Evolutionary conservation across 2,113 vertebrate species (phyloP).

Genomic region (Sinocyclocheilus grahami): DNA sequence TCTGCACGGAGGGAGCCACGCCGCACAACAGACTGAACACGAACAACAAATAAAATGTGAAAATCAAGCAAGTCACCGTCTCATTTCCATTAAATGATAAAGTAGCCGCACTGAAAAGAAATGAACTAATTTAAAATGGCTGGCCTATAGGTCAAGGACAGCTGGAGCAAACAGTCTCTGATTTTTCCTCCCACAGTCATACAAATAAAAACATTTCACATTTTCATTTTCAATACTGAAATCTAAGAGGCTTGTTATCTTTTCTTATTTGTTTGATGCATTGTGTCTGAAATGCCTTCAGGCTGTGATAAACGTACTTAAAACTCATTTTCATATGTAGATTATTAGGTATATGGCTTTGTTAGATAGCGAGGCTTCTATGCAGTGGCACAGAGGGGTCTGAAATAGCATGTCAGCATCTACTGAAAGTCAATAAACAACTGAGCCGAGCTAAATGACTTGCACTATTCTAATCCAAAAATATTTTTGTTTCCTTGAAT

Average conservation of each 20-base stretch:
- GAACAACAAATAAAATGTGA: conserved; percentile 61
- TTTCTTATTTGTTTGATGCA: conserved; percentile 62
- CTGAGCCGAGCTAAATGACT: conserved; percentile 33
- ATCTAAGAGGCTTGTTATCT: conserved; percentile 57
- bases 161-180: conserved; percentile 51
- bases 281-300: conserved; percentile 58
- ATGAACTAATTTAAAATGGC: conserved; percentile 61
- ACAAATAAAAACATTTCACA: conserved; percentile 55
- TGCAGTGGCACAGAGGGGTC: conserved; percentile 34
- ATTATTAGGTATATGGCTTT: conserved; percentile 53
- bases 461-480: conserved; percentile 31
- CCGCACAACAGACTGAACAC: conserved; percentile 50
- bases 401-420: conserved; percentile 47
- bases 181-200: conserved; percentile 55
- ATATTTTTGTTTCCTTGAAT: conserved; percentile 25
- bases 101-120: conserved; percentile 53
- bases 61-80: conserved; percentile 58
- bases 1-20: conserved; percentile 11
- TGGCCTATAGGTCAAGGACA: conserved; percentile 60
- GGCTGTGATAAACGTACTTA: conserved; percentile 54
- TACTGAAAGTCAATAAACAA: conserved; percentile 49
- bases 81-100: conserved; percentile 62
- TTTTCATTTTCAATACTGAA: conserved; percentile 58
- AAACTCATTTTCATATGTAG: conserved; percentile 60
- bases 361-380: conserved; percentile 53